Evolutionary conservation across 2,113 vertebrate species (phyloP), one percentile per base, ranked within the genome.

Genomic region (Leptobrachium leishanense): DNA sequence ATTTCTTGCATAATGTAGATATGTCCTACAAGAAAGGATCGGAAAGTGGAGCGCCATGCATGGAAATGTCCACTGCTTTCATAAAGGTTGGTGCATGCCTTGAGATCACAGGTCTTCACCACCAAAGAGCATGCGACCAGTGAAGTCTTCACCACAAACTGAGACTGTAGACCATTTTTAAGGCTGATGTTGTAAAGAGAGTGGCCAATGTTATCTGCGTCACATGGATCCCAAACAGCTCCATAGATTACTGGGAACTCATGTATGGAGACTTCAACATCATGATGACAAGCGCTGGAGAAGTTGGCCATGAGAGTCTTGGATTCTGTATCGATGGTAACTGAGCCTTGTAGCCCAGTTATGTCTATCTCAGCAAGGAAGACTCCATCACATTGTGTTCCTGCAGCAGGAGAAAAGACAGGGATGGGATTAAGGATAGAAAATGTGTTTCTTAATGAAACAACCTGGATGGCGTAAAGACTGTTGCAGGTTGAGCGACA

Each of bases 171-270:
- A 2, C 87, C 78, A 12, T 90, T 68, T 5, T 84, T 83, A 39
- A 89, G 5, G 0, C 40, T 43, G 55, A 92, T 88, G 0, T 15
- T 76, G 70, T 88, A 91, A n/a, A 90, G 2, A 0, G 63, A 82
- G 0, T 82, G 41, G 65, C 93, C 94, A 0, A 93, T 83, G 40
- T 88, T 84, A 5, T 64, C 76, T 44, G 87, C 84, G 46, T 83
- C 82, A 70, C 94, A 95, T 12, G 92, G 91, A 5, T 89, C 74
- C 43, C 31, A 63, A 59, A 83, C 89, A 54, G 90, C 89, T 44
- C 92, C 92, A 1, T 88, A 91, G 89, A 89, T 92, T 39, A 94
- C 89, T 0, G 93, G 93, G 73, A 92, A 95, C 43, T 82, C 65
- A 0, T 85, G 90, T 7, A 95, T 65, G 41, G 86, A 88, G 44